These are phyloP conservation scores for Drosophila helvetica DNA, from an alignment of 2,888 invertebrate genomes.

Conservation along the genomic window DNA sequence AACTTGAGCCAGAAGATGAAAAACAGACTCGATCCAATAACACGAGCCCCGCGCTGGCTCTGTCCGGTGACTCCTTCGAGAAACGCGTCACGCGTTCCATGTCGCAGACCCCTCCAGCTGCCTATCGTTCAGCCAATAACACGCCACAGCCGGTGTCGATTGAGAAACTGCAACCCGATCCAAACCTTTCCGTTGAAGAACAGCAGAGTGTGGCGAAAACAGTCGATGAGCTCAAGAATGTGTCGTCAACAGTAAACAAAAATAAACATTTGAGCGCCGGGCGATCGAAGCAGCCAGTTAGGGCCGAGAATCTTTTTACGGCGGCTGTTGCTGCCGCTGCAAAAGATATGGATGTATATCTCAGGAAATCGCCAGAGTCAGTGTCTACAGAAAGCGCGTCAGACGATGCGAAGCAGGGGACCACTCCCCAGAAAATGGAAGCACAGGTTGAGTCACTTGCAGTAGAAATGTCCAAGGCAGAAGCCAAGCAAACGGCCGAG, in stretches of 20 bases:
- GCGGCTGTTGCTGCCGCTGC: background rate
- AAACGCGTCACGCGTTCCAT: slow-evolving; percentile 66
- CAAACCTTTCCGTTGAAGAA: background rate
- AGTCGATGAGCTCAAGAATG: no score
- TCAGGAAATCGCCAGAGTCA: background rate
- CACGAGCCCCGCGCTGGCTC: background rate
- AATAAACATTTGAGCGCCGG: background rate
- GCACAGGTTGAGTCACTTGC: background rate
- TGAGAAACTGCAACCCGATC: slow-evolving; percentile 15
- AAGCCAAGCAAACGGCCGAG: background rate
- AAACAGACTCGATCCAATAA: background rate
- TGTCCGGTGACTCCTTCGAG: slow-evolving; percentile 22
- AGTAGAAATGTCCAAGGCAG: background rate
- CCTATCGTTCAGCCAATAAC: slow-evolving; percentile 6
- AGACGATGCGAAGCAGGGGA: background rate
- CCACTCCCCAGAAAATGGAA: background rate
- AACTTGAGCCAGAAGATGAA: background rate
- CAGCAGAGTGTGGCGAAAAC: background rate
- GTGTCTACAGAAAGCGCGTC: background rate
- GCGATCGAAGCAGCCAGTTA: background rate
- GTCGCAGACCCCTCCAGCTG: slow-evolving; percentile 60
- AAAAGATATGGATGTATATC: background rate
- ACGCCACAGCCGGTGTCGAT: slow-evolving; percentile 5
- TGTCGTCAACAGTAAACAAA: background rate
- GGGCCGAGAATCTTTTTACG: background rate